Conservation (phyloP, 2,797 vertebrate species). For the Cryptoblepharus egeriae region DNA sequence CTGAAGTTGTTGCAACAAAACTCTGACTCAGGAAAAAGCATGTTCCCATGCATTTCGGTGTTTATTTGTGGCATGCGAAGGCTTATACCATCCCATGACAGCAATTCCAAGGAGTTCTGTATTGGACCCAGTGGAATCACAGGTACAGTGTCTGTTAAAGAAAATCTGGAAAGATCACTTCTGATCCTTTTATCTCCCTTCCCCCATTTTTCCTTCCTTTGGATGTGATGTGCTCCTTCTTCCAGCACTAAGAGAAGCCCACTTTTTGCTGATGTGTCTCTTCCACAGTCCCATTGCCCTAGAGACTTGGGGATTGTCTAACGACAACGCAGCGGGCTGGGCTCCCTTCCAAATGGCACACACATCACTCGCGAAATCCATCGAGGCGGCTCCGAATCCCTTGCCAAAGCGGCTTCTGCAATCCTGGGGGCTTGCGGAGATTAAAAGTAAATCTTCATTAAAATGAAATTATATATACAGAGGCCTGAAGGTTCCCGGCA, state of each 20-base stretch:
- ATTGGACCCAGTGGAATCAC: not conserved
- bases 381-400: not conserved
- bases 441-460: conserved; percentile 33
- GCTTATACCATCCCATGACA: not conserved
- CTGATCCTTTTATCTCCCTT: not conserved
- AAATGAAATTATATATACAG: not conserved
- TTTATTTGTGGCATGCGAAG: not conserved
- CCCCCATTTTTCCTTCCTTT: not conserved
- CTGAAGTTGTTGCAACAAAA: too few species aligned
- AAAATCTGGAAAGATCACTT: not conserved
- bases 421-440: conserved; percentile 15
- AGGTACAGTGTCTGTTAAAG: not conserved
- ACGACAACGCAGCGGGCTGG: not conserved
- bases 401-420: not conserved
- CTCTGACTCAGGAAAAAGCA: too few species aligned
- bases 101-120: not conserved
- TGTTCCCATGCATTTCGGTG: not conserved
- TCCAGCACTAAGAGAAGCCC: not conserved
- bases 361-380: not conserved
- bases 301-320: not conserved
- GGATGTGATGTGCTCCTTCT: not conserved
- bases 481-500: not conserved
- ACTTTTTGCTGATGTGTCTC: not conserved
- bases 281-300: not conserved
- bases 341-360: not conserved